Evolutionary conservation across 2,888 invertebrate species (phyloP), one percentile per base, ranked within the genome.

Genomic region (Synergus japonicus): DNA sequence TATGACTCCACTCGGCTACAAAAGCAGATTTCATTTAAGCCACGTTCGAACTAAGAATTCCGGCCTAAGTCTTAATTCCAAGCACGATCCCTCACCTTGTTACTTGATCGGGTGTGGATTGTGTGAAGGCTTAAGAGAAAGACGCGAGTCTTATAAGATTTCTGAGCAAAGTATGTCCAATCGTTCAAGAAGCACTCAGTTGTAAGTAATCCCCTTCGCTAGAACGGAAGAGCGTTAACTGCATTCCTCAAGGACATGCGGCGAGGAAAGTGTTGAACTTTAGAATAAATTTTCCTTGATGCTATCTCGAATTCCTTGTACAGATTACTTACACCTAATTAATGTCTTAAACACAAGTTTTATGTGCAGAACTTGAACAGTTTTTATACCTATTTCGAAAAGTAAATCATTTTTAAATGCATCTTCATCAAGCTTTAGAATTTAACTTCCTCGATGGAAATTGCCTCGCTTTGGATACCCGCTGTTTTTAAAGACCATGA

Each of bases 131-230:
- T 69, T 49, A 69, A 69, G 46, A 69, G 44, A 69, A 69, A 69
- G 46, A 49, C 49, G 46, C 49, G 46, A 69, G 29, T 69, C 49
- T 69, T 69, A 69, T 69, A 49, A 46, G 67, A 46, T 67, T 67
- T 67, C 67, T 22, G 44, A 44, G 67, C 67, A 46, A 67, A 69
- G 69, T 29, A 69, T 67, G 67, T 44, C 44, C 67, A 67, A 67
- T 67, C 66, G 66, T 67, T 67, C 22, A 67, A 67, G 67, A 67
- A 67, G 22, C 69, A 49, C 69, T 69, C 69, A 69, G 22, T 15
- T 69, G 8, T 49, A 49, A 29, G 46, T 29, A 69, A 69, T 69
- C 54, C 69, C 69, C 69, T 15, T 69, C 29, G 22, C 69, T 49
- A 15, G 46, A 49, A 69, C 22, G 69, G 46, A 69, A 49, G 69